Conservation (phyloP, 2,113 vertebrate species). For the Gadus chalcogrammus region DNA sequence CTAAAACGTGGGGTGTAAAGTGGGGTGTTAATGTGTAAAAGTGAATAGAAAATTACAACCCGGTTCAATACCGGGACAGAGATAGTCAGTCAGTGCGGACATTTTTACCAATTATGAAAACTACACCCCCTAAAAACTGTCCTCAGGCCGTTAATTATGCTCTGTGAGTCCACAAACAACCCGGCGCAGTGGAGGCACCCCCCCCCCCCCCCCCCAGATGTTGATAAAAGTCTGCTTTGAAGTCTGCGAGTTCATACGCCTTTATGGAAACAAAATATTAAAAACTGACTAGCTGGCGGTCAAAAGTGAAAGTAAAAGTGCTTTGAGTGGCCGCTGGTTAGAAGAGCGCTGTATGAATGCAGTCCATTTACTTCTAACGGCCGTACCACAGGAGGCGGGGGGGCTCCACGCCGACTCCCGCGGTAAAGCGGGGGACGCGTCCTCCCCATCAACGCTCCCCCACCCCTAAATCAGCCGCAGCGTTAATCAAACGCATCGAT, state of each 20-base stretch:
- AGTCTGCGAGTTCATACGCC: constrained; percentile 14
- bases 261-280: constrained; percentile 2
- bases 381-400: constrained; percentile 11
- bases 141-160: constrained; percentile 10
- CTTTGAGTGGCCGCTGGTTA: too few species aligned
- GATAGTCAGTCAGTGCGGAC: background rate
- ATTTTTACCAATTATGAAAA: background rate
- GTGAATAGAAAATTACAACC: background rate
- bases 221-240: constrained; percentile 37
- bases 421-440: background rate
- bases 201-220: constrained; percentile 35
- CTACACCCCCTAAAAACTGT: background rate
- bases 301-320: too few species aligned
- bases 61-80: too few species aligned
- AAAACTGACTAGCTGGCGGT: too few species aligned
- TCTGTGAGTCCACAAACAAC: constrained; percentile 17
- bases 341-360: too few species aligned
- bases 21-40: background rate
- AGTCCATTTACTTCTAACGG: background rate
- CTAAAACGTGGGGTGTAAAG: background rate
- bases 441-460: constrained; percentile 9
- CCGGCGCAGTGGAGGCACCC: too few species aligned
- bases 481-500: constrained; percentile 34
- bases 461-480: background rate
- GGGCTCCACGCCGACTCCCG: background rate